Percentiles rank a stretch among this genome's conserved stretches.
Conservation (phyloP, 1,140 invertebrate genomes). For the Brachionus asplanchnoidis region DNA sequence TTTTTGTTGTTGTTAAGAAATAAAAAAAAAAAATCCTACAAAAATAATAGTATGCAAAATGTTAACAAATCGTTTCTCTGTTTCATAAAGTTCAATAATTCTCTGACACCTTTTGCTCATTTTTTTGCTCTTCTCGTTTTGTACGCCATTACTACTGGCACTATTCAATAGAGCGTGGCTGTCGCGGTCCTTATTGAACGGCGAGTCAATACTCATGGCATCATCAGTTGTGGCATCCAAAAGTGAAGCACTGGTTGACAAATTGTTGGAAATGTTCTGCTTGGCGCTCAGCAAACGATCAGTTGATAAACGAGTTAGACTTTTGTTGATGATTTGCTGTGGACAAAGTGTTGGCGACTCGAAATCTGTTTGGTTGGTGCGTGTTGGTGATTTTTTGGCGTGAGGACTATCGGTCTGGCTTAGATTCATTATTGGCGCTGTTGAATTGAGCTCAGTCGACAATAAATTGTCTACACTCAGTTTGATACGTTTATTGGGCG, state of each 20-base stretch:
- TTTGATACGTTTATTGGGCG: conserved; percentile 41
- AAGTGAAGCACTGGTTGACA: conserved; percentile 35
- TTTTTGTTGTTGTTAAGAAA: not conserved
- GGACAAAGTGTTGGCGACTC: conserved; percentile 33
- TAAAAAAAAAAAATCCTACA: conserved; percentile 58
- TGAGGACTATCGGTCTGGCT: conserved; percentile 34
- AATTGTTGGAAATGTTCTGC: conserved; percentile 38
- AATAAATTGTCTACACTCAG: conserved; percentile 41
- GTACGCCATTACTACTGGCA: conserved; percentile 8
- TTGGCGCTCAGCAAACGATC: not conserved
- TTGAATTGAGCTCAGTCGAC: conserved; percentile 30
- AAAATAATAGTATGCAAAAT: conserved; percentile 85
- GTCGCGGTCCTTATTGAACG: conserved; percentile 7
- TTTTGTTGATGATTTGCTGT: not conserved
- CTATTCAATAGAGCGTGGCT: conserved; percentile 1
- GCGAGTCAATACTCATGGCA: conserved; percentile 23
- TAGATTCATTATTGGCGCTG: not conserved
- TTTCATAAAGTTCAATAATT: conserved; percentile 86
- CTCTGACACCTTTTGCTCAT: conserved; percentile 75
- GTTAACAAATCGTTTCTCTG: conserved; percentile 91
- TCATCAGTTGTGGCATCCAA: conserved; percentile 25
- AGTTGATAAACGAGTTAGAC: conserved; percentile 29
- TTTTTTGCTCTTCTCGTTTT: conserved; percentile 50
- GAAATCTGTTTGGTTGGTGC: not conserved
- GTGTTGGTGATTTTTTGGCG: not conserved